phyloP scores from a whole-genome alignment of 2,113 vertebrate species.

The Malurus cyaneus region DNA sequence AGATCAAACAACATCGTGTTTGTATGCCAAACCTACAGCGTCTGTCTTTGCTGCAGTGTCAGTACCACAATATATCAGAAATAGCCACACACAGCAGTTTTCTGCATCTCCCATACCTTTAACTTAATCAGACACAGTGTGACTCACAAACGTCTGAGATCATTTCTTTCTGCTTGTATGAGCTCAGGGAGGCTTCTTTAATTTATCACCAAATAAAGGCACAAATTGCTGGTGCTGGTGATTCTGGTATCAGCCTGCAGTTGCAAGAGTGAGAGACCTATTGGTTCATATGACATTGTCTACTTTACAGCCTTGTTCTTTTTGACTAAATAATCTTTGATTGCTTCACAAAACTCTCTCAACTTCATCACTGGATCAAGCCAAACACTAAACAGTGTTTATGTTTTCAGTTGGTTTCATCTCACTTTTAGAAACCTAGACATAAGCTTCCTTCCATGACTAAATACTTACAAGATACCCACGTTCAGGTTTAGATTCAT shows the following conservation, averaged over 20 bases:
- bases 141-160: slow-evolving; percentile 62
- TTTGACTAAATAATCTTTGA: slow-evolving; percentile 16
- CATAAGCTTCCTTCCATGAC: background rate
- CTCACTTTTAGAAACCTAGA: background rate
- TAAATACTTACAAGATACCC: background rate
- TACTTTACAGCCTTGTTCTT: background rate
- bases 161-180: slow-evolving; percentile 60
- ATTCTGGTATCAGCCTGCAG: slow-evolving; percentile 37
- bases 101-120: slow-evolving; percentile 12
- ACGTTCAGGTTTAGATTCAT: background rate
- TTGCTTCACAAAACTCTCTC: slow-evolving; percentile 11
- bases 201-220: slow-evolving; percentile 66
- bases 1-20: background rate
- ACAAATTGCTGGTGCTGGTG: slow-evolving; percentile 53
- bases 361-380: background rate
- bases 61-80: slow-evolving; percentile 32
- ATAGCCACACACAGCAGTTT: slow-evolving; percentile 41
- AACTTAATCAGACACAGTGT: slow-evolving; percentile 53
- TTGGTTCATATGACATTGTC: background rate
- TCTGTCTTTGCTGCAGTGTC: slow-evolving; percentile 31
- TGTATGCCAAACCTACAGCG: background rate
- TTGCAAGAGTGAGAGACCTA: background rate
- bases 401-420: slow-evolving; percentile 4
- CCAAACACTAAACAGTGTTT: background rate
- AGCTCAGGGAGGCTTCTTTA: slow-evolving; percentile 51